Evolutionary conservation across 2,797 vertebrate genomes (phyloP), one percentile per base, ranked within the genome.

Genomic region (Loriculus beryllinus): DNA sequence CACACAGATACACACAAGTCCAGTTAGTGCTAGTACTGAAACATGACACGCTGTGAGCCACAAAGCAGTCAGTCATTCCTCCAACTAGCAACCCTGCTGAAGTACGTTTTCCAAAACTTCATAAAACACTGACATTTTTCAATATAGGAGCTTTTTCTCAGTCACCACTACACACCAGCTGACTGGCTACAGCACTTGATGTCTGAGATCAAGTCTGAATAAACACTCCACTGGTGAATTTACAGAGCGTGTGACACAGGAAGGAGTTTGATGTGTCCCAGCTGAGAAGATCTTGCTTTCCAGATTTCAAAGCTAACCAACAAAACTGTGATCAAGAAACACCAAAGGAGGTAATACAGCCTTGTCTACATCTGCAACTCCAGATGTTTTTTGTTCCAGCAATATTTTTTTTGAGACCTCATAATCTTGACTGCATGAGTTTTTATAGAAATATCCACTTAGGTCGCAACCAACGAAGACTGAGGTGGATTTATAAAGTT

Each of bases 181-280:
- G 39, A 21, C 9, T 3, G 23, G 45, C 83, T 42, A 57, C 5
- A 56, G n/a, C 62, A 13, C n/a, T n/a, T 28, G 56, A 10, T 4
- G 3, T 13, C 1, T 5, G 4, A 57, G 6, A 33, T 6, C 37
- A 7, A 19, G 25, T 5, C 78, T 8, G 39, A 21, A 28, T 4
- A 14, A 71, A 47, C 17, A 4, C n/a, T 35, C 40, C 15, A 2
- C 13, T 2, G 43, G 49, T 21, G 54, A 60, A 57, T 0, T 62
- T 33, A 43, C n/a, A n/a, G 21, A 63, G 67, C 2, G 1, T 12
- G n/a, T 14, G 37, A 79, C 7, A 18, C 11, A 4, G 23, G 33
- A 19, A 5, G 33, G 33, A 29, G 22, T 2, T n/a, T 5, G 1
- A 3, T 1, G 49, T 16, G 28, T 29, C 39, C 23, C 68, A 7